Evolutionary conservation across 2,888 invertebrate species (phyloP).

Genomic region (Phengaris arion): DNA sequence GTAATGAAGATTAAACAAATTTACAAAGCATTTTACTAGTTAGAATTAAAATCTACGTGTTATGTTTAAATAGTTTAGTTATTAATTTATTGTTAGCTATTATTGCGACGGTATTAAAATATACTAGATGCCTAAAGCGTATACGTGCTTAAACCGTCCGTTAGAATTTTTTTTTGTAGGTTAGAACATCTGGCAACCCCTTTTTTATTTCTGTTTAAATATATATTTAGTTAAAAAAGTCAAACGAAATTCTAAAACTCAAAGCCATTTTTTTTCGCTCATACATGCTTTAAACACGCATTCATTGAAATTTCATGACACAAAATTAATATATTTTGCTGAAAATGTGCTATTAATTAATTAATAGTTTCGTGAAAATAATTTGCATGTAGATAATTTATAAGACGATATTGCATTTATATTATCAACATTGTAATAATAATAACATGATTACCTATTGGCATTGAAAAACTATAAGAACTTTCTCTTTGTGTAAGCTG

Average conservation of each 20-base stretch:
- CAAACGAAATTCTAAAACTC: too few relatives aligned
- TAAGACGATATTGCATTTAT: neutral
- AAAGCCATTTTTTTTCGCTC: neutral
- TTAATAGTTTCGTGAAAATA: neutral
- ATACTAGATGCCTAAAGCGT: conserved; percentile 20
- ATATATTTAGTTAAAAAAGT: neutral
- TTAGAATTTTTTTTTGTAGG: conserved; percentile 19
- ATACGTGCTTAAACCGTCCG: conserved; percentile 28
- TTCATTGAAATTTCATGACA: neutral
- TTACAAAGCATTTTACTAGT: conserved; percentile 22
- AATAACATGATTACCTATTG: neutral
- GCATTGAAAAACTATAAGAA: conserved; percentile 1
- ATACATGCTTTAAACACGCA: conserved; percentile 5
- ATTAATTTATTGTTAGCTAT: conserved; percentile 13
- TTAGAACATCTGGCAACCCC: neutral
- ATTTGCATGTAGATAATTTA: neutral
- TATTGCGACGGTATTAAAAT: conserved; percentile 30
- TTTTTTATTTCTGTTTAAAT: neutral
- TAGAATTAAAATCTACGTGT: conserved; percentile 14
- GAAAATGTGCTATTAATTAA: neutral
- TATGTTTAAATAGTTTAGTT: conserved; percentile 20
- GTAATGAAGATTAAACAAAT: conserved; percentile 6
- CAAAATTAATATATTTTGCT: neutral
- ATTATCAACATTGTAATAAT: neutral
- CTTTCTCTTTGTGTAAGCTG: neutral